Percentiles rank a stretch among this genome's conserved stretches.
phyloP scores from a whole-genome alignment of 2,113 vertebrate species.

The Uria lomvia region DNA sequence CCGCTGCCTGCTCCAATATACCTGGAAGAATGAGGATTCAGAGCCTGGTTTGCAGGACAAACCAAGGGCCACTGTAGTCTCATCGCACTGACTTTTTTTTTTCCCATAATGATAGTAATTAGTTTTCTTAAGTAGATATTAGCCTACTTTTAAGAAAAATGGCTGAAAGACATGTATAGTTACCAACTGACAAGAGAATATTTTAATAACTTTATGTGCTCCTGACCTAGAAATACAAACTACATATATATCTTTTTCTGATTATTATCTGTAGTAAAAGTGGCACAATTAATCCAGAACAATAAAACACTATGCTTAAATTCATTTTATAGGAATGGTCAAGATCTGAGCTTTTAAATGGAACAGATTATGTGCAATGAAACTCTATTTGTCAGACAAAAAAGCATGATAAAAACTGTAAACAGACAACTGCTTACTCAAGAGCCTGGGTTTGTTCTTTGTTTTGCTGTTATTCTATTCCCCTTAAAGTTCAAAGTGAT shows the following conservation, averaged over 20 bases:
- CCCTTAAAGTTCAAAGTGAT: not conserved
- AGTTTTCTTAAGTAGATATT: slow-evolving; percentile 4
- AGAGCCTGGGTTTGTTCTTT: not conserved
- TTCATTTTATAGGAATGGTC: not conserved
- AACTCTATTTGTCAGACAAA: not conserved
- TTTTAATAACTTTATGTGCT: slow-evolving; percentile 14
- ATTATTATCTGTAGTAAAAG: not conserved
- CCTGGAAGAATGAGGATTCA: not conserved
- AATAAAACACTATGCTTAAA: not conserved
- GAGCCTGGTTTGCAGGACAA: not conserved
- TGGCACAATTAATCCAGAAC: not conserved
- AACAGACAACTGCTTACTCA: not conserved
- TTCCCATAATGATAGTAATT: not conserved
- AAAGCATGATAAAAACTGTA: not conserved
- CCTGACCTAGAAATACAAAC: slow-evolving; percentile 38
- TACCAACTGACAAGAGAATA: slow-evolving; percentile 19
- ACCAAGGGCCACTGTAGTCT: not conserved
- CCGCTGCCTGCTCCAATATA: not conserved
- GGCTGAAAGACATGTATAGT: slow-evolving; percentile 13
- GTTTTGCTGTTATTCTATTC: not conserved
- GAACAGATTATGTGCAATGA: not conserved
- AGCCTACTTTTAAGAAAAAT: slow-evolving; percentile 36
- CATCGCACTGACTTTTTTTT: not conserved
- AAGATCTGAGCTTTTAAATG: not conserved
- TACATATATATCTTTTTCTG: not conserved